A percentile compares a stretch with the other conserved stretches of the same genome.
Conservation (phyloP, 2,113 vertebrate species). For the Channa maculata region DNA sequence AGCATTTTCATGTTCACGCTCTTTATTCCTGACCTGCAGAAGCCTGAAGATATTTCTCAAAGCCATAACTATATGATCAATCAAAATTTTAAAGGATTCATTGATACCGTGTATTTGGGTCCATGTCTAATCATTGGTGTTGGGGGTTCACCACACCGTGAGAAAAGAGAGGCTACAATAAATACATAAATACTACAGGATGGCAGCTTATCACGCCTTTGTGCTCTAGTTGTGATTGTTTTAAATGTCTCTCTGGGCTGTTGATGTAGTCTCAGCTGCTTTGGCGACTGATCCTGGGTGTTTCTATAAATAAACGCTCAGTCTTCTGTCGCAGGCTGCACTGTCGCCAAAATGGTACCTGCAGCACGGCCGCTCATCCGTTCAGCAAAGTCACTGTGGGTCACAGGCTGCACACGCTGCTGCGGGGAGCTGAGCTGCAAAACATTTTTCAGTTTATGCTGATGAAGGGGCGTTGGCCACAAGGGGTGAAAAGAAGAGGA, state of each 20-base stretch:
- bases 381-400: conserved; percentile 44
- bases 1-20: no score
- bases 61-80: no score
- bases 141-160: no score
- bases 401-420: conserved; percentile 39
- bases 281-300: conserved; percentile 17
- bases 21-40: no score
- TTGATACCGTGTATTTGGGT: no score
- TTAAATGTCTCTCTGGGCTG: neutral
- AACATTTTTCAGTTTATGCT: conserved; percentile 21
- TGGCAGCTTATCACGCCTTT: neutral
- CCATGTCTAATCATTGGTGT: no score
- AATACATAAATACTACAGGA: neutral
- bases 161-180: neutral
- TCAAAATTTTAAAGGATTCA: no score
- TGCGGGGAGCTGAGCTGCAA: conserved; percentile 12
- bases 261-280: conserved; percentile 22
- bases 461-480: conserved; percentile 39
- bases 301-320: conserved; percentile 62
- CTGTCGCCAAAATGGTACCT: conserved; percentile 54
- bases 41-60: no score
- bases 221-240: neutral
- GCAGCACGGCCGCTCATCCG: conserved; percentile 23
- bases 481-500: conserved; percentile 4
- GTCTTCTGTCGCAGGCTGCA: conserved; percentile 47